Evolutionary conservation across 1,140 invertebrate species (phyloP), one percentile per base, ranked within the genome.

Genomic region (Meloidogyne floridensis): DNA sequence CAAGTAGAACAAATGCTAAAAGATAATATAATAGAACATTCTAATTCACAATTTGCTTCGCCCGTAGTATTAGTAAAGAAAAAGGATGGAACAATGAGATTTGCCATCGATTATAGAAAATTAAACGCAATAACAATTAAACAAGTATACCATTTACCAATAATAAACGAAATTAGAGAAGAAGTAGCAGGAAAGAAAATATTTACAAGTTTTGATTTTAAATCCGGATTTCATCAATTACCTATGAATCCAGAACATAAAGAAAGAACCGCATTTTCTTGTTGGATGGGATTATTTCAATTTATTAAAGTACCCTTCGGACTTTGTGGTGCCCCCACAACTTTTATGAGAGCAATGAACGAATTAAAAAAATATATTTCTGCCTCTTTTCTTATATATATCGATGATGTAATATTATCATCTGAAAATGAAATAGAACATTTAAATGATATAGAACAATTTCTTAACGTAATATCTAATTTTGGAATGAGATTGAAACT

Each of bases 251-350:
- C 54, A 0, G 47, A 54, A 7, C 77, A 81, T n/a, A 69, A 15
- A 18, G 76, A 80, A 59, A 7, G 54, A 6, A 85, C 84, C 1
- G 84, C 84, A 3, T 85, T 85, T 65, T 70, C 74, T 0, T 72
- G 73, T 51, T 84, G 51, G 5, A 69, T 74, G 54, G 84, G 80
- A 4, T 9, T 85, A 4, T 85, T 56, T 47, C 79, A 85, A 72
- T 85, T 47, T n/a, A 18, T 77, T 7, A 69, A 73, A 7, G 47
- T 85, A n/a, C 84, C 84, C 3, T 85, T 85, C 65, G 84, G 84
- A 9, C 65, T 85, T 0, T 59, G 54, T 18, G 75, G 51, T 9
- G 75, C 75, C 2, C 80, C 83, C 5, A 75, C 75, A 8, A 15
- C 69, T 1, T 85, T 85, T 59, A 81, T 83, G 76, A 32, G 70